phyloP scores from a whole-genome alignment of 2,797 vertebrate species.

The Manis crassicaudata region DNA sequence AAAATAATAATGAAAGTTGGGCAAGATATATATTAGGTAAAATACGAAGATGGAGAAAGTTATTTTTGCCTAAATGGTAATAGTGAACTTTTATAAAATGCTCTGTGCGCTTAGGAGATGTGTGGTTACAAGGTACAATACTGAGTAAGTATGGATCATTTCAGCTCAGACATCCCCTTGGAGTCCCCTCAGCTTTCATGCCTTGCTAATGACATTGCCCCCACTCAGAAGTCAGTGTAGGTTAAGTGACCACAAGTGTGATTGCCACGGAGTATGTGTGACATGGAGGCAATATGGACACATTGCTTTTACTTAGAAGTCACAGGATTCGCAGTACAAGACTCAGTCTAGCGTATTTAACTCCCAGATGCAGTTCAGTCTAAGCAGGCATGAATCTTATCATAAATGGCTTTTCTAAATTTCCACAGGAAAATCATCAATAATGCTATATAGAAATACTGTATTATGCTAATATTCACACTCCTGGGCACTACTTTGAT shows the following conservation, averaged over 20 bases:
- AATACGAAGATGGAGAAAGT: background rate
- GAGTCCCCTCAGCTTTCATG: background rate
- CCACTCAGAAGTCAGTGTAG: background rate
- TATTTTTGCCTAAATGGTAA: background rate
- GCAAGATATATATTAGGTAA: background rate
- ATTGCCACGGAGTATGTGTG: background rate
- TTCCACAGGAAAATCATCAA: background rate
- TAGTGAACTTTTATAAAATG: background rate
- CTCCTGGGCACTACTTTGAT: background rate
- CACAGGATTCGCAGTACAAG: background rate
- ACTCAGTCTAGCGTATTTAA: background rate
- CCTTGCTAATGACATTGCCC: background rate
- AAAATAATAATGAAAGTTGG: background rate
- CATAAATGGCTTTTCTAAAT: background rate
- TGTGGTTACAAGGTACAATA: too few species aligned
- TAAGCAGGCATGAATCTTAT: background rate
- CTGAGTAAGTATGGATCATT: background rate
- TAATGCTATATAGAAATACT: background rate
- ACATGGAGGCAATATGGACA: background rate
- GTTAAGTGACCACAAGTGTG: background rate
- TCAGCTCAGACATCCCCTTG: background rate
- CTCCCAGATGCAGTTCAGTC: background rate
- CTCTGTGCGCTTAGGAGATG: rapidly evolving
- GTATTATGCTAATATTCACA: background rate
- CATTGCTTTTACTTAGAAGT: background rate